Evolutionary conservation across 2,113 vertebrate genomes (phyloP).

Genomic region (Mandrillus leucophaeus): DNA sequence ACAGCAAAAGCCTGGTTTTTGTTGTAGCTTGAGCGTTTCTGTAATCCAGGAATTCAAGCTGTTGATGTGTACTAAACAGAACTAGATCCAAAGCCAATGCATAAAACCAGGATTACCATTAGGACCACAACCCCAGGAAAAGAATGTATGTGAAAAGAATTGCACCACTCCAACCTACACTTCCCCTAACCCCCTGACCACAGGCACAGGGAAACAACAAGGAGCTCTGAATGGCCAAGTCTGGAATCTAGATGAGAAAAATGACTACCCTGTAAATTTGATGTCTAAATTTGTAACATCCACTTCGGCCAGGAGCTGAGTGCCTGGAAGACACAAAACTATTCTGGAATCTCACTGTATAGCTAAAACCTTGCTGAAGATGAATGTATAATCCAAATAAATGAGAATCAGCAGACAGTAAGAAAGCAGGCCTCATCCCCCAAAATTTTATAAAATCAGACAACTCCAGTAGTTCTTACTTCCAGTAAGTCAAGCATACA

Average conservation of each 20-base stretch:
- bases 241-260: neutral
- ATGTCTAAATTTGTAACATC: neutral
- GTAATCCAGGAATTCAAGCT: neutral
- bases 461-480: neutral
- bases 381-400: neutral
- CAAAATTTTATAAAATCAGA: neutral
- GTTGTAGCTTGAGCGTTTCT: neutral
- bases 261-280: neutral
- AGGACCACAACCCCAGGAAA: neutral
- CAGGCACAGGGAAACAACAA: neutral
- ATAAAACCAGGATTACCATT: neutral
- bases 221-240: neutral
- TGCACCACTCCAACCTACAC: neutral
- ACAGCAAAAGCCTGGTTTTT: neutral
- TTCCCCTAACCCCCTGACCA: too few relatives aligned
- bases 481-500: neutral
- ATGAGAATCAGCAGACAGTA: neutral
- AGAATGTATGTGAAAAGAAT: neutral
- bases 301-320: neutral
- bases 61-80: neutral
- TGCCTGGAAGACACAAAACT: neutral
- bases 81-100: neutral
- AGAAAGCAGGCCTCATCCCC: neutral
- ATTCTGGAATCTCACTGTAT: neutral
- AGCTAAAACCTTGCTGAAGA: neutral